phyloP scores from a whole-genome alignment of 2,113 vertebrate species.

The Hyperoodon ampullatus region DNA sequence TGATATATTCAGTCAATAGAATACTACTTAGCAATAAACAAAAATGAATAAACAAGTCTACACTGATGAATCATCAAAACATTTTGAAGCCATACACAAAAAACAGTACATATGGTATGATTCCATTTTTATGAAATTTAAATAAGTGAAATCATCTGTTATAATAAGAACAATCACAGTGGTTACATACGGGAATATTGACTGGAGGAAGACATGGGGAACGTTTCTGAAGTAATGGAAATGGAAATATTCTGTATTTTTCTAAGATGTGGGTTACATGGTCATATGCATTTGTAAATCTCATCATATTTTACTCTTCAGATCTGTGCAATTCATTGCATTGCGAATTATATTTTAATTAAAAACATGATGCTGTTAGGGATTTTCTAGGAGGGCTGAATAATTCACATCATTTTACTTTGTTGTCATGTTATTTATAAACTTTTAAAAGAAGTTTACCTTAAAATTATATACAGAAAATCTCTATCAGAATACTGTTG shows the following conservation, averaged over 20 bases:
- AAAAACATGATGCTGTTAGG: neutral
- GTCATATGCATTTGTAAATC: neutral
- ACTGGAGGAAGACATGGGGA: neutral
- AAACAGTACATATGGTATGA: neutral
- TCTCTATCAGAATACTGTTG: neutral
- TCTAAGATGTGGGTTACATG: neutral
- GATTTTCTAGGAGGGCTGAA: neutral
- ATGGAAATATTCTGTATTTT: neutral
- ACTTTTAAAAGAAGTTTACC: neutral
- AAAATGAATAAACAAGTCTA: neutral
- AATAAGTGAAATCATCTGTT: neutral
- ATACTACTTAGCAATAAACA: neutral
- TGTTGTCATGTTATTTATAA: slow-evolving; percentile 12
- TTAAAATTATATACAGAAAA: neutral
- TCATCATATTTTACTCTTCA: neutral
- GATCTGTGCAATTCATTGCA: neutral
- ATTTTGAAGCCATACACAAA: neutral
- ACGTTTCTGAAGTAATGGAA: neutral
- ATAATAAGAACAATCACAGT: neutral
- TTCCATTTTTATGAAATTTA: neutral
- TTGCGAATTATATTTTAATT: neutral
- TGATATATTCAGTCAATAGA: neutral
- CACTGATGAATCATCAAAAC: neutral
- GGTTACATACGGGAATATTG: neutral
- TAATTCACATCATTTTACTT: slow-evolving; percentile 7